Base-by-base conservation (phyloP, 2,888 invertebrate species). In the Gastracanthus pulcherrimus region DNA sequence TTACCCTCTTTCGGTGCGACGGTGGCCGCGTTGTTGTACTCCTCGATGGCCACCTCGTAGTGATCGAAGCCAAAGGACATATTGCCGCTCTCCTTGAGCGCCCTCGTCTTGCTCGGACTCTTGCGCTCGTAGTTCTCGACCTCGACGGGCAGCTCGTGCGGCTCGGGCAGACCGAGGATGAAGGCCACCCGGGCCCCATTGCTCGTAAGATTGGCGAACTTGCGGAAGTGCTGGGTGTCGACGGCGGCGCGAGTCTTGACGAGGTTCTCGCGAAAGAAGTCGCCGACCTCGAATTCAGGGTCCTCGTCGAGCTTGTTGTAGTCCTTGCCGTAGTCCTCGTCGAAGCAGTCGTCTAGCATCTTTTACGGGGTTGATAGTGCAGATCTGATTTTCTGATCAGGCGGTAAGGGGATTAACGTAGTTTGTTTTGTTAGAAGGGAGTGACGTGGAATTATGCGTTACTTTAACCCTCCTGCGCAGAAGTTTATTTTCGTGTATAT, bases 41-140 rank as follows among this genome's bases (percentile, higher is more conserved):
- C 90, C 41, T 94, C 92, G 89, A 96, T 92, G 1, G 97, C 96
- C 85, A 93, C 94, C 38, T 91, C 88, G 93, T 95, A 96, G 85
- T 96, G 94, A 74, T 95, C 95, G 85, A 93, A 94, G 85, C 94
- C 95, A 86, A 97, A 97, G 5, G 94, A 94, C 82, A 93, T 92
- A 88, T 96, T 97, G 3, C 96, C 97, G 80, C 93, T 93, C 85
- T 94, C 93, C 91, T 97, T 97, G 34, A 38, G 16, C 45, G 94
- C 91, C 82, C 92, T 92, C n/a, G 9, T 96, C 95, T 87, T 93
- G 92, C 78, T 92, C 7, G 92, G 89, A 89, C 93, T 93, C 91
- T 96, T 95, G 81, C 91, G 91, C 90, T 91, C 90, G 90, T 93
- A 88, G 83, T 91, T 89, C 87, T 92, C 88, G 90, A 93, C 92